A percentile compares a stretch with the other conserved stretches of the same genome.
Conservation (phyloP, 2,888 invertebrate genomes). For the Synanthedon tipuliformis region DNA sequence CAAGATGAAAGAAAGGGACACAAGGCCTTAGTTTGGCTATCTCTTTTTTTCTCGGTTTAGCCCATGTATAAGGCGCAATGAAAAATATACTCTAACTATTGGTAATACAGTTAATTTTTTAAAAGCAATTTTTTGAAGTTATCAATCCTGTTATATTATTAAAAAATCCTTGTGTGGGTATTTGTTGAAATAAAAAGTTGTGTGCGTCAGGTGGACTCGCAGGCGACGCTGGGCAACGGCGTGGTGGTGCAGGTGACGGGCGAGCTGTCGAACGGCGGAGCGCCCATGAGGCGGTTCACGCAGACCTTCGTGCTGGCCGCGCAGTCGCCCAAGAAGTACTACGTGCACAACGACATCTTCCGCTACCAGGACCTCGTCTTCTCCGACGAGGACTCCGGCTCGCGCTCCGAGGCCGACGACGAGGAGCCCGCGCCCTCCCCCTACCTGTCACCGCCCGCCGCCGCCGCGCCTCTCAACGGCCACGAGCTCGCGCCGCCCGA, state of each 20-base stretch:
- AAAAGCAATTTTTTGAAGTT: too few relatives aligned
- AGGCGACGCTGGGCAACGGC: conserved; percentile 92
- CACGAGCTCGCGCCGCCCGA: conserved; percentile 23
- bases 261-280: conserved; percentile 94
- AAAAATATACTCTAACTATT: too few relatives aligned
- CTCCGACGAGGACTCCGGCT: conserved; percentile 68
- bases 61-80: too few relatives aligned
- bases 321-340: conserved; percentile 97
- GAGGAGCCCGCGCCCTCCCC: conserved; percentile 42
- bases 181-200: background rate
- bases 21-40: too few relatives aligned
- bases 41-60: too few relatives aligned
- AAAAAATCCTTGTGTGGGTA: too few relatives aligned
- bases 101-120: too few relatives aligned
- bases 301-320: conserved; percentile 96
- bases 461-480: conserved; percentile 30
- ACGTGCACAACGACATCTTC: conserved; percentile 99
- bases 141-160: too few relatives aligned
- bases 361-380: conserved; percentile 86
- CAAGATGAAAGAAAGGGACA: too few relatives aligned
- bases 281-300: conserved; percentile 97
- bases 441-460: conserved; percentile 31
- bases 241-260: conserved; percentile 98
- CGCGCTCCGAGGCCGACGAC: conserved; percentile 74
- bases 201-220: conserved; percentile 82